Evolutionary conservation across 2,797 vertebrate genomes (phyloP).

Genomic region (Nothura maculosa): DNA sequence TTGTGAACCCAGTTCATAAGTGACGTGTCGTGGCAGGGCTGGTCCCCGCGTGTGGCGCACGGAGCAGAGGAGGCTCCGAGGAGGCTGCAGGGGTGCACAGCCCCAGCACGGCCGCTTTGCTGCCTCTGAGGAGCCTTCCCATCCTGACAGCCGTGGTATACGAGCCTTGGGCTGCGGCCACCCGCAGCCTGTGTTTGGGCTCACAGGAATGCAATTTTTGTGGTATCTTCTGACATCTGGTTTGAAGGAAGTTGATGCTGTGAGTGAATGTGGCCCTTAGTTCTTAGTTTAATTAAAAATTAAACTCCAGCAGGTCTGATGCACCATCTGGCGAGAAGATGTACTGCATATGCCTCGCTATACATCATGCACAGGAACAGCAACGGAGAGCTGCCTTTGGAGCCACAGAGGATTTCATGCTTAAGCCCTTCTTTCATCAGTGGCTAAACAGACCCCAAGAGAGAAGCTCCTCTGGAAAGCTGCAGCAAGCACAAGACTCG

Average conservation of each 20-base stretch:
- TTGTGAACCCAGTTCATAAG: not conserved
- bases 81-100: not conserved
- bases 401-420: not conserved
- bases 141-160: not conserved
- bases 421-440: not conserved
- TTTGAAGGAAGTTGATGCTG: slow-evolving; percentile 19
- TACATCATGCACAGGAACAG: rapidly evolving
- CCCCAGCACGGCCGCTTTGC: not conserved
- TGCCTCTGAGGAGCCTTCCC: slow-evolving; percentile 19
- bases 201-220: slow-evolving; percentile 30
- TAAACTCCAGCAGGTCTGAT: slow-evolving; percentile 31
- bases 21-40: rapidly evolving
- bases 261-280: slow-evolving; percentile 18
- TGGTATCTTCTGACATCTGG: slow-evolving; percentile 27
- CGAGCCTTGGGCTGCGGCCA: slow-evolving; percentile 26
- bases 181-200: not conserved
- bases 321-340: slow-evolving; percentile 56
- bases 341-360: not conserved
- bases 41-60: not conserved
- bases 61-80: not conserved
- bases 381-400: not conserved
- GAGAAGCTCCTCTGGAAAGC: not conserved
- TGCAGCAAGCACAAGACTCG: not conserved
- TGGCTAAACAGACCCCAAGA: not conserved
- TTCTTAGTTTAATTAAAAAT: slow-evolving; percentile 44